phyloP scores from a whole-genome alignment of 2,888 invertebrate genomes.

The Mactromeris polynyma region DNA sequence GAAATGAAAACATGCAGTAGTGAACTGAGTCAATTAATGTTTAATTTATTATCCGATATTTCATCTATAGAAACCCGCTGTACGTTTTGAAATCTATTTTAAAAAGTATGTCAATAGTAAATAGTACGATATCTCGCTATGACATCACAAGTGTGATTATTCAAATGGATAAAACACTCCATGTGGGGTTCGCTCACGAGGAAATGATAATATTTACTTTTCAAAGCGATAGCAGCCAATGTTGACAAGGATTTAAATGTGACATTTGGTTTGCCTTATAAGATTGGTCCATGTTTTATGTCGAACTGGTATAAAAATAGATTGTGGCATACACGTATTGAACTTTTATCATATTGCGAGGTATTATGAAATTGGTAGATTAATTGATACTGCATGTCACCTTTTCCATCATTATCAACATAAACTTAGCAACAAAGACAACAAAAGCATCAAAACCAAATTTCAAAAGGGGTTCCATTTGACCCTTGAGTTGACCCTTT shows the following conservation, averaged over 20 bases:
- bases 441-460: no score
- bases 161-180: conserved; percentile 12
- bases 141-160: conserved; percentile 4
- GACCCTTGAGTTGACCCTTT: no score
- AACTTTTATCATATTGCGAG: neutral
- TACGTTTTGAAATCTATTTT: neutral
- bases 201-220: conserved; percentile 36
- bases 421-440: neutral
- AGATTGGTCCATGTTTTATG: neutral
- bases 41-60: neutral
- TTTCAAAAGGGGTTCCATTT: no score
- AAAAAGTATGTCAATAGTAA: neutral
- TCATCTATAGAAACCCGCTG: neutral
- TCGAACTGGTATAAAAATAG: neutral
- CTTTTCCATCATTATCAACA: neutral
- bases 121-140: neutral
- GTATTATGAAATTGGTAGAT: neutral
- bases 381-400: neutral
- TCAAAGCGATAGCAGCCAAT: conserved; percentile 1
- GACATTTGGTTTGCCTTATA: conserved; percentile 2
- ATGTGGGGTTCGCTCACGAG: conserved; percentile 21
- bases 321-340: neutral
- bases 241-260: conserved; percentile 21
- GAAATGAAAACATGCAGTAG: conserved; percentile 42
- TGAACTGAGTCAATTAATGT: conserved; percentile 44